Conservation (phyloP, 2,797 vertebrate genomes). For the Cetoscarus ocellatus region DNA sequence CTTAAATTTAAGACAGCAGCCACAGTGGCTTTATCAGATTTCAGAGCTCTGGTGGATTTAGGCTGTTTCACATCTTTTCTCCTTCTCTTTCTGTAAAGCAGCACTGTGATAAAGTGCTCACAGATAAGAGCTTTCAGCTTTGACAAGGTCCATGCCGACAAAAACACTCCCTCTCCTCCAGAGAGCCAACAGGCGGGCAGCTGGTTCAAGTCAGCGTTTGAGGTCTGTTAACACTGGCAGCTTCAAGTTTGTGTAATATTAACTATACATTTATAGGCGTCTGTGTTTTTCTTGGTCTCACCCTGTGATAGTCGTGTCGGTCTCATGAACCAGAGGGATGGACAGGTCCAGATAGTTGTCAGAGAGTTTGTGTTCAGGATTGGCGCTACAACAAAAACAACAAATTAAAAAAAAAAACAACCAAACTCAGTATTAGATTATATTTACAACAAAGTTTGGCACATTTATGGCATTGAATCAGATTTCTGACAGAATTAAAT, state of each 20-base stretch:
- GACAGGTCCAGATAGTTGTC: slow-evolving; percentile 91
- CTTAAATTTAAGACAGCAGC: slow-evolving; percentile 58
- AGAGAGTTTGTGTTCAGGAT: slow-evolving; percentile 89
- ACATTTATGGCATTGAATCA: neutral
- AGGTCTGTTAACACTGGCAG: slow-evolving; percentile 16
- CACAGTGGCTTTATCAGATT: slow-evolving; percentile 73
- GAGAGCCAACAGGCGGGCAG: slow-evolving; percentile 35
- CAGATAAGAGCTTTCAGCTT: slow-evolving; percentile 76
- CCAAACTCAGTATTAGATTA: neutral
- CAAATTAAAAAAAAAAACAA: neutral
- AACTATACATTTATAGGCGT: neutral
- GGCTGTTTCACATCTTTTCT: slow-evolving; percentile 72
- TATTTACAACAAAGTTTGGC: neutral
- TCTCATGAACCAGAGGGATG: slow-evolving; percentile 93
- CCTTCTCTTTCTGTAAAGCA: slow-evolving; percentile 68
- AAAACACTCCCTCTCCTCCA: slow-evolving; percentile 48
- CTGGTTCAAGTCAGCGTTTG: slow-evolving; percentile 17
- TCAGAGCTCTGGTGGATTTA: slow-evolving; percentile 53
- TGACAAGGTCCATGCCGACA: slow-evolving; percentile 64
- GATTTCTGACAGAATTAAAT: neutral
- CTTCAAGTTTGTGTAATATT: slow-evolving; percentile 3
- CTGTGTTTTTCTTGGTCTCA: slow-evolving; percentile 70
- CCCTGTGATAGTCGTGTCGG: slow-evolving; percentile 94
- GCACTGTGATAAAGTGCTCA: slow-evolving; percentile 62
- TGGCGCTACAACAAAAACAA: slow-evolving; percentile 85